Evolutionary conservation across 1,140 invertebrate species (phyloP).

Genomic region (Drosophila nigromelanica): DNA sequence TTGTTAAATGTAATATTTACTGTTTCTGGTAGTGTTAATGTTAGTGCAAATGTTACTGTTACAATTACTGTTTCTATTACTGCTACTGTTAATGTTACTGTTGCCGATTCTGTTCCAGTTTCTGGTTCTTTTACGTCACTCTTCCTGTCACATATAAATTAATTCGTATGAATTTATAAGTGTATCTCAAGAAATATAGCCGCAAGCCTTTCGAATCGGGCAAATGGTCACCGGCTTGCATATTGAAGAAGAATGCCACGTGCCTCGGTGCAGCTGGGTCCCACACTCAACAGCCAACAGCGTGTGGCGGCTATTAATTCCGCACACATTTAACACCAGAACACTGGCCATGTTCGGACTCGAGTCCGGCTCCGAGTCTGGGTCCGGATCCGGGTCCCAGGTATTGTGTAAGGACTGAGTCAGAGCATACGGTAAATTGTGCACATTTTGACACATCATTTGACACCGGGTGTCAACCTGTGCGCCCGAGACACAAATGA

Average conservation of each 20-base stretch:
- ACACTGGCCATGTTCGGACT: neutral
- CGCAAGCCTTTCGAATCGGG: neutral
- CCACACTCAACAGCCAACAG: neutral
- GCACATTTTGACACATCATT: slow-evolving; percentile 80
- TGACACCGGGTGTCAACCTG: slow-evolving; percentile 75
- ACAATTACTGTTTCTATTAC: neutral
- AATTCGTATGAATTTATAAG: neutral
- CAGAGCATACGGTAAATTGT: slow-evolving; percentile 68
- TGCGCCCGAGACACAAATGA: slow-evolving; percentile 68
- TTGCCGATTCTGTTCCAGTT: neutral
- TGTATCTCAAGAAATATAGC: neutral
- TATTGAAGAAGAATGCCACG: slow-evolving; percentile 11
- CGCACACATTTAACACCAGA: slow-evolving; percentile 59
- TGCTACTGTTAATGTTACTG: neutral
- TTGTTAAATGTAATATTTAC: no score
- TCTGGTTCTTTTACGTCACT: neutral
- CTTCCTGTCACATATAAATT: neutral
- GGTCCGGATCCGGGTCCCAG: slow-evolving; percentile 28
- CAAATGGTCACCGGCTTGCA: slow-evolving; percentile 1
- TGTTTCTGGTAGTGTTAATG: neutral
- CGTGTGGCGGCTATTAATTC: slow-evolving; percentile 73
- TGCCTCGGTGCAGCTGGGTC: neutral
- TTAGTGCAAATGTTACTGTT: slow-evolving; percentile 1
- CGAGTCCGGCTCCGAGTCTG: neutral
- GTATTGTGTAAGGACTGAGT: slow-evolving; percentile 6